Base-by-base conservation (phyloP, 2,797 vertebrate species). In the Coracias cyanogaster region DNA sequence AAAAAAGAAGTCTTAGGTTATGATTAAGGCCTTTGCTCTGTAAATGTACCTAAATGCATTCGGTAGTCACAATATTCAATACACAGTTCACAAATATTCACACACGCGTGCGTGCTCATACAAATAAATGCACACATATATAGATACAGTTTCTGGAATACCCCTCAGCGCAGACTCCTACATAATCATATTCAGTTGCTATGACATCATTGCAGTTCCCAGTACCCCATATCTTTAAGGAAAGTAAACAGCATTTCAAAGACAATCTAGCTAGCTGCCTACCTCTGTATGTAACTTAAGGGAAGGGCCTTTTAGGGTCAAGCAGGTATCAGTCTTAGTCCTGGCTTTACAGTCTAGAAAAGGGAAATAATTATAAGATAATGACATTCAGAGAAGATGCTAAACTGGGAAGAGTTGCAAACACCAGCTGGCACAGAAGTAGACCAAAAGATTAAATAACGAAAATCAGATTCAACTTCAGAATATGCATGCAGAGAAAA, bases 121-220 rank as follows among this genome's bases (percentile, higher is more conserved):
- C 77, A 88, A 90, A 90, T 74, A 88, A 94, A 82, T 2, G 1
- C 25, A 33, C 33, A 35, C 3, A 2, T 33, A 35, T 70, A 83
- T 66, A 86, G 67, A 70, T 65, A 84, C 15, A 60, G 57, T 74
- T 96, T 90, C 83, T 95, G 96, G 94, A 95, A 95, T 95, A 94
- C 43, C 96, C 90, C 94, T 93, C 65, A 85, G 74, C 14, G 5
- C 90, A 95, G 71, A 82, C 81, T 95, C 91, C 95, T 90, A 70
- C 88, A 93, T 92, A 95, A 90, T 85, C 90, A 92, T 69, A 90
- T 92, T 91, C 94, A 94, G 95, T 97, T 97, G 94, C 95, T 96
- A 95, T 95, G 95, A 96, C 91, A 96, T 97, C 91, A 97, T 3
- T 95, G 88, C 90, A 95, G 88, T 78, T 95, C 74, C 82, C 86